phyloP scores from a whole-genome alignment of 1,140 invertebrate species.

The Bombus confusus region DNA sequence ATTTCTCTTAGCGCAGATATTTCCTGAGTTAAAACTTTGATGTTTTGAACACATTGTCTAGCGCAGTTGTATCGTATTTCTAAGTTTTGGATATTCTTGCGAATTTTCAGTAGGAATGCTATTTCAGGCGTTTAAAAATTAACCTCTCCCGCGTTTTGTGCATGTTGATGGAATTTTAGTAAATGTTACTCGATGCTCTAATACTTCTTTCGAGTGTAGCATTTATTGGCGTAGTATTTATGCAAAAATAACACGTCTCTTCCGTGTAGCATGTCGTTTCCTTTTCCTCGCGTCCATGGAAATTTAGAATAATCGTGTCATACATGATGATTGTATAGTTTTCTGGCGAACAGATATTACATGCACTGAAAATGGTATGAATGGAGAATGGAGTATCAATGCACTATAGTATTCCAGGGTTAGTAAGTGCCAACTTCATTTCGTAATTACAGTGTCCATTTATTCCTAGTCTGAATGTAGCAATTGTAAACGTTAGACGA shows the following conservation, averaged over 20 bases:
- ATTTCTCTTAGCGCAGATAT: neutral
- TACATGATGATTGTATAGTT: neutral
- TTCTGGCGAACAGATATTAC: neutral
- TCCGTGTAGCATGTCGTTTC: no score
- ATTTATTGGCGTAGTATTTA: neutral
- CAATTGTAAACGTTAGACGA: neutral
- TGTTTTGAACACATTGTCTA: neutral
- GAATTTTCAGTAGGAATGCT: no score
- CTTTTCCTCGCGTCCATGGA: neutral
- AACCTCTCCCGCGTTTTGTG: neutral
- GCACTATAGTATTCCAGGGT: neutral
- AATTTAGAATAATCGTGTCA: neutral
- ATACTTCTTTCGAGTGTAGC: neutral
- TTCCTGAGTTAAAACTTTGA: neutral
- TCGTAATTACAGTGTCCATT: neutral
- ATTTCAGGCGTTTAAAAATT: neutral
- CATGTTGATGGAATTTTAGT: neutral
- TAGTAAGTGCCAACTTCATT: neutral
- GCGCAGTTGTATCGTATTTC: neutral
- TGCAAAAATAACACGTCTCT: no score
- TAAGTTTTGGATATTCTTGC: neutral
- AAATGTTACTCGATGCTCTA: neutral
- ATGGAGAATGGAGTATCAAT: neutral
- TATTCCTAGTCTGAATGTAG: neutral
- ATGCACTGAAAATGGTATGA: neutral